Evolutionary conservation across 2,113 vertebrate species (phyloP).

Genomic region (Sinocyclocheilus maitianheensis): DNA sequence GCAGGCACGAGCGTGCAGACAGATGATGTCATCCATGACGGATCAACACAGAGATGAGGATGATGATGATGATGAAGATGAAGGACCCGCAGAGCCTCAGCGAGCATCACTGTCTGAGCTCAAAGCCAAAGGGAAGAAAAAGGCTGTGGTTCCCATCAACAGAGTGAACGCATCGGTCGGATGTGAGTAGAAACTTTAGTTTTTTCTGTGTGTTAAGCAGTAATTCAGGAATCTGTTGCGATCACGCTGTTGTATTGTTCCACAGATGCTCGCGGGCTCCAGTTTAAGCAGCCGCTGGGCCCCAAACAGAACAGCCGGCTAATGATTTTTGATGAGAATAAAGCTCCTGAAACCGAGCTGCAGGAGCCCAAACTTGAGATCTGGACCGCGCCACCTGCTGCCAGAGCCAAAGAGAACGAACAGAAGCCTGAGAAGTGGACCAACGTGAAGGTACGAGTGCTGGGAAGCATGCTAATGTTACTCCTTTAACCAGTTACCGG

Average conservation of each 20-base stretch:
- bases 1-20: conserved; percentile 89
- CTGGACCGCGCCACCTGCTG: conserved; percentile 82
- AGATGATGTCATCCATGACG: conserved; percentile 77
- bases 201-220: not conserved
- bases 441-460: conserved; percentile 62
- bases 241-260: not conserved
- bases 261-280: conserved; percentile 69
- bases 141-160: conserved; percentile 79
- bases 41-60: conserved; percentile 64
- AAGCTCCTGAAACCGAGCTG: conserved; percentile 59
- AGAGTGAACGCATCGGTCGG: conserved; percentile 79
- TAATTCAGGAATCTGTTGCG: not conserved
- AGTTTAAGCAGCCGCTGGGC: conserved; percentile 61
- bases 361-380: conserved; percentile 70
- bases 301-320: conserved; percentile 70
- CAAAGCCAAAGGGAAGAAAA: conserved; percentile 89
- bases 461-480: not conserved
- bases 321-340: conserved; percentile 88
- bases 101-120: conserved; percentile 84
- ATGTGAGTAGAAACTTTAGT: conserved; percentile 67
- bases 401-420: conserved; percentile 89
- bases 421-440: conserved; percentile 84
- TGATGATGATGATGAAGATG: conserved; percentile 63
- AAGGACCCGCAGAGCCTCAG: conserved; percentile 71
- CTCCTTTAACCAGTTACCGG: not conserved